Percentiles rank a stretch among this genome's conserved stretches.
Conservation (phyloP, 2,888 invertebrate genomes). For the Xestia xanthographa region DNA sequence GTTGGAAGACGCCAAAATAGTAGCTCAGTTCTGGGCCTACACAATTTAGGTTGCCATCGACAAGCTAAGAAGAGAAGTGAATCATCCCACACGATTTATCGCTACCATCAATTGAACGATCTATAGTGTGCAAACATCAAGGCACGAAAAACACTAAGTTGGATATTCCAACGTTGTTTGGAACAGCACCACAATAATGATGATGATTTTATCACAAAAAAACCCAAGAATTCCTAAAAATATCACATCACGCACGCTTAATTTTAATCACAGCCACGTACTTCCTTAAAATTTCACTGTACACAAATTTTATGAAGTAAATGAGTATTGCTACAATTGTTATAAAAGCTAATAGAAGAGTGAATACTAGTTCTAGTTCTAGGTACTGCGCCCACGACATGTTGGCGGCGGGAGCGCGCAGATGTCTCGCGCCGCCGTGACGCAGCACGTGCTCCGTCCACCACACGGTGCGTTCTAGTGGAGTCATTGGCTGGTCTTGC, state of each 20-base stretch:
- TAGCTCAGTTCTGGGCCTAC: too few relatives aligned
- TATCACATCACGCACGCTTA: slow-evolving; percentile 8
- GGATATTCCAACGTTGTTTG: neutral
- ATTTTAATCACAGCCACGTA: slow-evolving; percentile 16
- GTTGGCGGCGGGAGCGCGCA: slow-evolving; percentile 44
- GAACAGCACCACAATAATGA: neutral
- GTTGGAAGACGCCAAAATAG: too few relatives aligned
- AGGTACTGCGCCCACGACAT: slow-evolving; percentile 47
- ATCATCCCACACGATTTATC: neutral
- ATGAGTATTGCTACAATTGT: neutral
- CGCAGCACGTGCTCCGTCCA: slow-evolving; percentile 81
- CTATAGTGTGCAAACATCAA: too few relatives aligned
- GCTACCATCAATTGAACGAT: too few relatives aligned
- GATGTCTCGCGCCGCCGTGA: slow-evolving; percentile 55
- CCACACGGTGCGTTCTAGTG: slow-evolving; percentile 80
- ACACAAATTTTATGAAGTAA: slow-evolving; percentile 3
- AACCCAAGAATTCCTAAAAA: neutral
- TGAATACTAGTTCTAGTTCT: slow-evolving; percentile 24
- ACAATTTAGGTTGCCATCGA: too few relatives aligned
- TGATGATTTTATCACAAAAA: neutral
- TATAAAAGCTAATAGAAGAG: slow-evolving; percentile 6
- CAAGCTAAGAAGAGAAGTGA: neutral
- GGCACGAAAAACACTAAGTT: neutral
- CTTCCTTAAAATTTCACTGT: neutral
- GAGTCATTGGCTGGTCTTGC: slow-evolving; percentile 33